Base-by-base conservation (phyloP, 1,140 invertebrate genomes). In the Drosophila pectinifera region DNA sequence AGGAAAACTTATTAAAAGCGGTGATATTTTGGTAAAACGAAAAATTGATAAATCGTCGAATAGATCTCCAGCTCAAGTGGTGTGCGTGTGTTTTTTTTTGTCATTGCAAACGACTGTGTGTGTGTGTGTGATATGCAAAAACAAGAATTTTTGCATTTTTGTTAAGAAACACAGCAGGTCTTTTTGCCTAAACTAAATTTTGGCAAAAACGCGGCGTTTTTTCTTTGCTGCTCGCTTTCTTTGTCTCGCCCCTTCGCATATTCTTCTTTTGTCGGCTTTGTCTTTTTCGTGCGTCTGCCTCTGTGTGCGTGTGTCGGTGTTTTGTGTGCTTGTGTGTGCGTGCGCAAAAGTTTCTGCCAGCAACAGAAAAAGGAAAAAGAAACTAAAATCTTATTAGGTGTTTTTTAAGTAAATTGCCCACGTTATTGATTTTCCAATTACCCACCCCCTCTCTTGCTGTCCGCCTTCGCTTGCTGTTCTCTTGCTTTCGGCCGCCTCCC, bases 261-360 rank as follows among this genome's bases (percentile, higher is more conserved):
- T 68, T 48, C 59, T 64, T 36, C 46, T 51, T 59, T 73, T 31
- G 28, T 53, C 43, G 69, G 43, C 73, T 74, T 67, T 76, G 53
- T 75, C 61, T 67, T 75, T 75, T 75, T 75, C 61, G 72, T 75
- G 73, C 49, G 57, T 57, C 69, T 58, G 79, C 51, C 8, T 55
- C 36, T 45, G 56, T 54, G 28, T 70, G 36, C 41, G 13, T 49
- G 41, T 46, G 41, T 53, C 20, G 62, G 72, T 73, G 55, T 41
- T 36, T 5, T 22, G 34, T 46, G 16, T 28, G 22, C n/a, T 24
- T 28, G 16, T 48, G 68, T 41, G 38, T 51, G 36, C 13, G 54
- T 42, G 28, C 13, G 48, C 36, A 36, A 72, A 49, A 67, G 57
- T 28, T 39, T 46, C 26, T 53, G 72, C 16, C 31, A 38, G 18